These are phyloP conservation scores for Rhadina sibilatrix DNA, from an alignment of 2,113 vertebrate genomes.

Conservation along the genomic window DNA sequence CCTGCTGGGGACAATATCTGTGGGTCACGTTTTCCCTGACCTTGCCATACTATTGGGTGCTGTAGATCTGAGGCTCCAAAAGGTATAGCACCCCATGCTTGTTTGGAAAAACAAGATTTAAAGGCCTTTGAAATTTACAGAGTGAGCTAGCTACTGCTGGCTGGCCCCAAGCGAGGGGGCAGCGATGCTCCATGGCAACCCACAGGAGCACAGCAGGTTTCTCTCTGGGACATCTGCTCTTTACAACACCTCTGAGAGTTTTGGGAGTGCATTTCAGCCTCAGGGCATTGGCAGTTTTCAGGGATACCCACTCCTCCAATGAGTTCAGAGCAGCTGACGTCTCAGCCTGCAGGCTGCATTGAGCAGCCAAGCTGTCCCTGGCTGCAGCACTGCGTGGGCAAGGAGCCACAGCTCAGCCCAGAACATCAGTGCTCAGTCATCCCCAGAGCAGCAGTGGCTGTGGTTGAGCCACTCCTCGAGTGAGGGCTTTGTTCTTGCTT, in stretches of 20 bases:
- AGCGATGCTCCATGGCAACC: fast-evolving
- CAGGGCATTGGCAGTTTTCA: neutral
- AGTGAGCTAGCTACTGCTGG: fast-evolving
- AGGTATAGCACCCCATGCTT: fast-evolving
- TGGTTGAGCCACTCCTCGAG: neutral
- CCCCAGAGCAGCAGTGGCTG: neutral
- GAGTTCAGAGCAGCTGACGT: neutral
- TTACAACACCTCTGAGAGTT: neutral
- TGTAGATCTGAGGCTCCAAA: neutral
- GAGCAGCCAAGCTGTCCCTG: neutral
- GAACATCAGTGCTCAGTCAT: fast-evolving
- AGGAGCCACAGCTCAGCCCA: fast-evolving
- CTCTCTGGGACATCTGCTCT: fast-evolving
- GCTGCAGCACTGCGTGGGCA: fast-evolving
- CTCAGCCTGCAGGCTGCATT: fast-evolving
- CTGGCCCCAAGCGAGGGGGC: fast-evolving
- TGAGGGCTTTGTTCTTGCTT: neutral
- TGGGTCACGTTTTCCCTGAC: neutral
- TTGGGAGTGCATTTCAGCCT: neutral
- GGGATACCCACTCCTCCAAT: fast-evolving
- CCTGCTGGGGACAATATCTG: neutral
- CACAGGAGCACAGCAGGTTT: neutral
- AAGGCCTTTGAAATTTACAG: neutral
- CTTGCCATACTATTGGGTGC: too few species aligned
- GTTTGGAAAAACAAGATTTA: neutral